Evolutionary conservation across 2,113 vertebrate species (phyloP).

Genomic region (Saccopteryx bilineata): DNA sequence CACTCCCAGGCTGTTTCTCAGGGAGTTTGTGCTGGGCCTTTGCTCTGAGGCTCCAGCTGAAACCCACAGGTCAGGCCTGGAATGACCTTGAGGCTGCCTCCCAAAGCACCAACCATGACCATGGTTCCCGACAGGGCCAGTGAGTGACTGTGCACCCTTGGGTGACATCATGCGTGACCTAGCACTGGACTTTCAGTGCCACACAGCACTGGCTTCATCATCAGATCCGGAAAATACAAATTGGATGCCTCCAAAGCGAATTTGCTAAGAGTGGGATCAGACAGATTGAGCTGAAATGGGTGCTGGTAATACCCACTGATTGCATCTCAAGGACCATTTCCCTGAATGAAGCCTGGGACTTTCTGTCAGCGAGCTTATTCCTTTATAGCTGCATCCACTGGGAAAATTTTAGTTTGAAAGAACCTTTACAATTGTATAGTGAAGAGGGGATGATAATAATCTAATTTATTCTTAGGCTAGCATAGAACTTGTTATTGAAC

Average conservation of each 20-base stretch:
- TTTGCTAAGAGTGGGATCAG: background rate
- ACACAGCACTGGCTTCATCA: background rate
- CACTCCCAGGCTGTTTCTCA: background rate
- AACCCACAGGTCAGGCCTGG: background rate
- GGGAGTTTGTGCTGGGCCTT: background rate
- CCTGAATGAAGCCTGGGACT: conserved; percentile 49
- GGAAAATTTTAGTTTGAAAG: conserved; percentile 23
- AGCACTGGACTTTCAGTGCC: background rate
- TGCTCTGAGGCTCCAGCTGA: background rate
- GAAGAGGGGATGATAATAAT: background rate
- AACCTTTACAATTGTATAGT: background rate
- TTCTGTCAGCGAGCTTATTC: background rate
- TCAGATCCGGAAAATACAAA: background rate
- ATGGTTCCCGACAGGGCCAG: background rate
- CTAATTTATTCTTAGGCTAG: background rate
- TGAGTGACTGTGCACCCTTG: background rate
- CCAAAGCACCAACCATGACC: background rate
- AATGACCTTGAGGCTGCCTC: background rate
- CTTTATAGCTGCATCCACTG: background rate
- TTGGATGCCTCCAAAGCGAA: background rate
- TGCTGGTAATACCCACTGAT: conserved; percentile 7
- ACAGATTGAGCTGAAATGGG: background rate
- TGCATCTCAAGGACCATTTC: conserved; percentile 63
- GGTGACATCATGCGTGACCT: background rate
- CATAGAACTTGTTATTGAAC: background rate